Percentiles rank a stretch among this genome's conserved stretches.
phyloP scores from a whole-genome alignment of 2,888 invertebrate genomes.

The Flexamia atlantica region DNA sequence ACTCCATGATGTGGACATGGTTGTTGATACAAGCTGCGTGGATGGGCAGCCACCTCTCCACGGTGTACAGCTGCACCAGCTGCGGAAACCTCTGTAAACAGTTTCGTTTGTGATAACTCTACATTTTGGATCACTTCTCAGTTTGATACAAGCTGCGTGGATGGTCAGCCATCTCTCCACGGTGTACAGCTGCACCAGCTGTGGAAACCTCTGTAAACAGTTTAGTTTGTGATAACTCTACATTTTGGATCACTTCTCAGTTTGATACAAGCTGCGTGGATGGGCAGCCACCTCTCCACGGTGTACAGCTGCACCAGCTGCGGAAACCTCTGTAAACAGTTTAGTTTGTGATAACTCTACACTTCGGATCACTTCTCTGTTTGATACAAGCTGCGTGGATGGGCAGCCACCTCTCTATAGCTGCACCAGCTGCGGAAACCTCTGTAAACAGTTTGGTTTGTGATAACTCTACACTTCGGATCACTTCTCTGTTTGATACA shows the following conservation, averaged over 20 bases:
- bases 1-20: constrained; percentile 86
- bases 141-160: constrained; percentile 94
- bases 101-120: no score
- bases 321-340: no score
- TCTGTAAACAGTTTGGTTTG: constrained; percentile 74
- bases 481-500: no score
- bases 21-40: constrained; percentile 96
- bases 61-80: constrained; percentile 90
- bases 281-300: constrained; percentile 75
- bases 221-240: no score
- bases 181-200: constrained; percentile 90
- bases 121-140: no score
- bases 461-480: no score
- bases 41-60: constrained; percentile 94
- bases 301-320: constrained; percentile 76
- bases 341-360: no score
- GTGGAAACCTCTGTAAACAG: constrained; percentile 87
- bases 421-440: constrained; percentile 91
- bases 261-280: no score
- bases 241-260: no score
- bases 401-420: constrained; percentile 95
- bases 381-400: constrained; percentile 95
- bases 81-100: constrained; percentile 88
- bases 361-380: no score
- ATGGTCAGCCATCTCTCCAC: constrained; percentile 95